phyloP scores from a whole-genome alignment of 30 jellyfish, hydroid and myxozoan genomes.

The Aurelia aurita region DNA sequence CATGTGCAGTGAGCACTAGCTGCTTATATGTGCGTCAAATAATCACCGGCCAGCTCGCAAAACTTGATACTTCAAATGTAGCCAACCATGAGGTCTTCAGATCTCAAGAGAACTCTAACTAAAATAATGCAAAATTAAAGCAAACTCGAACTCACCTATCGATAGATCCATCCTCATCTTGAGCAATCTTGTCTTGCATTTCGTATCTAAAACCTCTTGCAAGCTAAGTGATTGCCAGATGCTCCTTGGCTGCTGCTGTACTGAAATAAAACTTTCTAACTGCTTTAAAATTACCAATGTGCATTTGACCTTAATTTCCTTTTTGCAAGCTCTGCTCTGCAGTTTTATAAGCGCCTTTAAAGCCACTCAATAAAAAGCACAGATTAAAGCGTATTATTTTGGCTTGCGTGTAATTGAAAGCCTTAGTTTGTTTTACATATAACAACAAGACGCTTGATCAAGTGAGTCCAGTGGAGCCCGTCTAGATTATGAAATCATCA shows the following conservation, averaged over 20 bases:
- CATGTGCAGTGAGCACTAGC: slow-evolving; percentile 9
- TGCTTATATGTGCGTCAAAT: slow-evolving; percentile 38
- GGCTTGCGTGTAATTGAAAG: not conserved
- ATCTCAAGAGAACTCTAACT: no score
- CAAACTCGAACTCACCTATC: not conserved
- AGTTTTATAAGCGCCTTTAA: no score
- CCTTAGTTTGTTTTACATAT: slow-evolving; percentile 33
- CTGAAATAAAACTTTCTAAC: not conserved
- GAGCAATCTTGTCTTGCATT: not conserved
- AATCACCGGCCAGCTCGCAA: slow-evolving; percentile 30
- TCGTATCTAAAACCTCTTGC: not conserved
- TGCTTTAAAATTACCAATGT: not conserved
- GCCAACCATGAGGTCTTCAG: not conserved
- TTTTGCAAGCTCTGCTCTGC: not conserved
- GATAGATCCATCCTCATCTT: not conserved
- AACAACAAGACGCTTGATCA: slow-evolving; percentile 71
- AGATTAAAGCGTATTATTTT: no score
- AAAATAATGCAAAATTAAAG: no score
- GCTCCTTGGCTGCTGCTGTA: not conserved
- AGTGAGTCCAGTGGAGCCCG: slow-evolving; percentile 62
- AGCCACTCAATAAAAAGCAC: no score
- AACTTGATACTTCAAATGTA: not conserved
- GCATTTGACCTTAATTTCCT: not conserved
- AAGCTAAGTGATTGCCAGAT: not conserved
- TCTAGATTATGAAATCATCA: slow-evolving; percentile 77